Evolutionary conservation across 2,113 vertebrate species (phyloP), one percentile per base, ranked within the genome.

Genomic region (Pseudorectes ferrugineus): DNA sequence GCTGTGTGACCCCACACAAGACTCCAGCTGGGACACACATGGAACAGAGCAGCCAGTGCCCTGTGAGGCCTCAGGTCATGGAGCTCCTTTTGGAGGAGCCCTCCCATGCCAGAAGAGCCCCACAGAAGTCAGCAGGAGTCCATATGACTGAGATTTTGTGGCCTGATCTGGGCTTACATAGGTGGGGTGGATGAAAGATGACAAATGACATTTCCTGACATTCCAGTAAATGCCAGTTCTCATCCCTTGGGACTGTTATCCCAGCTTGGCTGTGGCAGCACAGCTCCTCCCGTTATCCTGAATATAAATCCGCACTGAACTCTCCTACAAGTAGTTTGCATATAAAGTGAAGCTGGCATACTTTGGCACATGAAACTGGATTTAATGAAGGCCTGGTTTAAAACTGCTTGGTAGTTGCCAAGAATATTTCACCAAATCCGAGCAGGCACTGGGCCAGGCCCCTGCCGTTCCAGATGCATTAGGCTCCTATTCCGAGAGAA

Each of bases 401-500:
- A 85, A 94, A 93, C 54, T 22, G 85, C 62, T 38, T 19, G 6
- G 26, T 8, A 33, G 49, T 21, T 78, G 95, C 96, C 95, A 97
- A 95, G 83, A 97, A 85, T 75, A 88, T 95, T 95, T 97, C 94
- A 92, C 94, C 97, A 95, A 89, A 95, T 75, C 74, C 10, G 23
- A 80, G 51, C 2, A 49, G 88, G 92, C 76, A 2, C 16, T 24
- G 12, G 35, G 93, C 88, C 90, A 95, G 83, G 87, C 78, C 74
- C 78, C 77, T 4, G 23, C 74, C 71, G 76, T 67, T 92, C 92
- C 96, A 95, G 85, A 90, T 61, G 61, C 36, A 29, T 61, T 26
- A 42, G 83, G 59, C n/a, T 94, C 73, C 70, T 55, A 61, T 76
- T 86, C 80, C 2, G 19, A 82, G 67, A 63, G 63, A 22, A 49